Base-by-base conservation (phyloP, 1,140 invertebrate species). In the Euschistus heros region DNA sequence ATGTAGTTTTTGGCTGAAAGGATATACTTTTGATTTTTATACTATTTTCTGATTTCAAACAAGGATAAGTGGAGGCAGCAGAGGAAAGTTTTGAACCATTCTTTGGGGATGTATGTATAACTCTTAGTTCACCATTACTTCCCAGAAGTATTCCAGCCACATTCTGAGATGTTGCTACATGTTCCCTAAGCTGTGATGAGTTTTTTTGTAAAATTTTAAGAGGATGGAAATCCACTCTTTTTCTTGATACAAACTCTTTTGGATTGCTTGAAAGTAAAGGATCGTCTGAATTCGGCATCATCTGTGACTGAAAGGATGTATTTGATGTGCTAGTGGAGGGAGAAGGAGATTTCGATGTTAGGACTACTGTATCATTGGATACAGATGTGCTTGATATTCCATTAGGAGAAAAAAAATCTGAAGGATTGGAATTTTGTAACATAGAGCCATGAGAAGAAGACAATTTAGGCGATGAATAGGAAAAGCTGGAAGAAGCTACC, bases 201-300 rank as follows among this genome's bases (percentile, higher is more conserved):
- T 79, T 85, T 72, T 81, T 85, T 72, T 77, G 85, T 50, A 72
- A 60, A 3, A 84, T 75, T 64, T 83, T 81, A 71, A 83, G 82
- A 4, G 83, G 80, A 42, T 83, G 81, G 63, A 84, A 82, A 68
- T 84, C 83, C 65, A 84, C 82, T 68, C 80, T 80, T 55, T 82
- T 80, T 52, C 82, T 79, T 14, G 80, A 78, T 0, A 81, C 80
- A 73, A 89, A 90, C 69, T 91, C 88, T 65, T 88, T 84, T 0
- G 88, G 87, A 68, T 85, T 89, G 18, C 88, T 90, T 0, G 88
- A 91, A 18, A 91, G 72, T 0, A 91, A 72, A 0, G 89, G 89
- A 74, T 91, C 89, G 69, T 91, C 88, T 0, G 88, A 91, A 72
- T 90, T 91, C 8, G 88, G 82, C 86, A 91, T 88, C 86, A 88